phyloP scores from a whole-genome alignment of 2,888 invertebrate genomes.

The Spilosoma lubricipeda region DNA sequence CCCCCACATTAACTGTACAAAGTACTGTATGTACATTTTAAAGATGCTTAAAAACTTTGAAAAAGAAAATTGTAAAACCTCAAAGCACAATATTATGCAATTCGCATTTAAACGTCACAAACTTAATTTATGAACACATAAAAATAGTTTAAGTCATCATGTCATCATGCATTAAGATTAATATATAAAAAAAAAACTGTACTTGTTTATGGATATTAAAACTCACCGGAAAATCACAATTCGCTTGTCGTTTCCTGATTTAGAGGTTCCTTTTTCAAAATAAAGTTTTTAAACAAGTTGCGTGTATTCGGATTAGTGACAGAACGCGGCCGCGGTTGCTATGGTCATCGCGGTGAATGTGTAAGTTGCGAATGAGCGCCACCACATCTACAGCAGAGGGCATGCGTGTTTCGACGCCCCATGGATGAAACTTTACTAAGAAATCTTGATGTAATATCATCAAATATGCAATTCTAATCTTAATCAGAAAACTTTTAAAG shows the following conservation, averaged over 20 bases:
- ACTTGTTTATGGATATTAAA: background rate
- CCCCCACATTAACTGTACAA: background rate
- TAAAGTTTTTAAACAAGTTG: slow-evolving; percentile 35
- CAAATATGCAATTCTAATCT: slow-evolving; percentile 2
- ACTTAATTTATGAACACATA: background rate
- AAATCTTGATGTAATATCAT: slow-evolving; percentile 25
- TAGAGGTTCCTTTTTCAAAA: slow-evolving; percentile 14
- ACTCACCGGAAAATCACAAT: slow-evolving; percentile 20
- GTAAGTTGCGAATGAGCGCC: slow-evolving; percentile 48
- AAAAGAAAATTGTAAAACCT: background rate
- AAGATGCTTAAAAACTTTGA: background rate
- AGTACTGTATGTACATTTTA: background rate
- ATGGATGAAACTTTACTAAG: slow-evolving; percentile 41
- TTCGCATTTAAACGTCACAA: background rate
- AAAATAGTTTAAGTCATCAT: too few relatives aligned
- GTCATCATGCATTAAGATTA: too few relatives aligned
- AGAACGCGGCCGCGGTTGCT: slow-evolving; percentile 45
- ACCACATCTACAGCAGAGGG: slow-evolving; percentile 54
- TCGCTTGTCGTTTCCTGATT: slow-evolving; percentile 2
- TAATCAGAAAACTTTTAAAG: background rate
- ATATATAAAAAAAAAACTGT: background rate
- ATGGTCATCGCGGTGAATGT: slow-evolving; percentile 56
- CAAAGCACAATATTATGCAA: background rate
- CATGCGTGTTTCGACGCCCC: slow-evolving; percentile 68
- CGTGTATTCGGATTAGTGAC: slow-evolving; percentile 28